Percentiles rank a stretch among this genome's conserved stretches.
Evolutionary conservation across 2,888 invertebrate species (phyloP).

Genomic region (Apamea monoglypha): DNA sequence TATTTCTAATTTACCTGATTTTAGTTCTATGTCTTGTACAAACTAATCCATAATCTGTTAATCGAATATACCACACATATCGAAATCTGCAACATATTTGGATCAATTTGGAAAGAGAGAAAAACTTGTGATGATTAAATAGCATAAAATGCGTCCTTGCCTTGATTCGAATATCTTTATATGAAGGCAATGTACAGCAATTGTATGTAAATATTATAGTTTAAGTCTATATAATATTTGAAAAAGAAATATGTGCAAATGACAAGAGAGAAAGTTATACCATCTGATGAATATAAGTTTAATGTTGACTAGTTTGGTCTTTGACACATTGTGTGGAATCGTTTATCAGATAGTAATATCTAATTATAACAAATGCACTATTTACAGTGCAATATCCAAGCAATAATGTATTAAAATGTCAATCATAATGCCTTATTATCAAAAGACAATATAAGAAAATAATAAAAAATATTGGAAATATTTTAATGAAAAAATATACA

Average conservation of each 20-base stretch:
- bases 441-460: conserved; percentile 71
- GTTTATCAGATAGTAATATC: conserved; percentile 2
- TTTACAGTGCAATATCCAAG: conserved; percentile 55
- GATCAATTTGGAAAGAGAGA: conserved; percentile 50
- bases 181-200: conserved; percentile 54
- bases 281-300: neutral
- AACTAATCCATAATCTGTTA: conserved; percentile 28
- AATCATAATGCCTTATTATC: conserved; percentile 77
- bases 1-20: conserved; percentile 20
- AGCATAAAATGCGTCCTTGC: conserved; percentile 85
- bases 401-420: conserved; percentile 60
- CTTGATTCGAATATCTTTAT: conserved; percentile 65
- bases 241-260: conserved; percentile 23
- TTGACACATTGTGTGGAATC: neutral
- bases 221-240: conserved; percentile 44
- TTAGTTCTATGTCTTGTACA: conserved; percentile 34
- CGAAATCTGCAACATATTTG: conserved; percentile 57
- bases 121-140: conserved; percentile 57
- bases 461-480: conserved; percentile 50
- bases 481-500: conserved; percentile 55
- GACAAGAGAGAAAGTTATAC: conserved; percentile 4
- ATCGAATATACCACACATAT: conserved; percentile 57
- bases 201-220: conserved; percentile 69
- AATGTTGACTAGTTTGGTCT: neutral
- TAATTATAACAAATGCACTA: conserved; percentile 32